These are phyloP conservation scores for Vannuccia rotundouncinata DNA, from an alignment of 2,888 invertebrate genomes.

Conservation along the genomic window DNA sequence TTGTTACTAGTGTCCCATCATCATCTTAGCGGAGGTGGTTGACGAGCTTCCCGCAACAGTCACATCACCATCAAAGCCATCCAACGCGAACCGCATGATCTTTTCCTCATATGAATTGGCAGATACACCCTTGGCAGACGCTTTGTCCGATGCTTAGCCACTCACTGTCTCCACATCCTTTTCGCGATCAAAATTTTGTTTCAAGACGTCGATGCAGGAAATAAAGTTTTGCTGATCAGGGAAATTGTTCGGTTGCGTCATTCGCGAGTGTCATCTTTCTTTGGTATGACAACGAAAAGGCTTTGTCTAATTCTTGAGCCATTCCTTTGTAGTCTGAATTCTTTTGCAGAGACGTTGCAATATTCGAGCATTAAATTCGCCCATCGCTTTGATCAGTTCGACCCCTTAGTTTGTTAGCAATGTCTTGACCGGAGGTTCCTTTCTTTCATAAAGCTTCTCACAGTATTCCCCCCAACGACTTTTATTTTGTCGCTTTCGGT, in stretches of 20 bases:
- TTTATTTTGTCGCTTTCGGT: slow-evolving; percentile 13
- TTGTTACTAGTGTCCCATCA: neutral
- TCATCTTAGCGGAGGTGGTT: neutral
- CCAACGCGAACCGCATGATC: neutral
- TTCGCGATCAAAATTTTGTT: neutral
- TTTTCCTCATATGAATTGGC: neutral
- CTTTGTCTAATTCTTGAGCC: neutral
- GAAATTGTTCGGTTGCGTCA: slow-evolving; percentile 25
- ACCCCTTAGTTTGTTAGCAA: neutral
- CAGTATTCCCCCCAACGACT: slow-evolving; percentile 13
- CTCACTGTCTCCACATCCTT: neutral
- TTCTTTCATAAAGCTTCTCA: slow-evolving; percentile 16
- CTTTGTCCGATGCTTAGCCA: neutral
- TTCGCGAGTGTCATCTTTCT: slow-evolving; percentile 14
- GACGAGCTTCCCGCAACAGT: neutral
- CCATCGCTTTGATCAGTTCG: slow-evolving; percentile 14
- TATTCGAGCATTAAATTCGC: neutral
- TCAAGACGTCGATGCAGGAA: neutral
- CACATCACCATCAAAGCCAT: neutral
- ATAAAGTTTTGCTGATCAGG: slow-evolving; percentile 1
- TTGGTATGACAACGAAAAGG: slow-evolving; percentile 20
- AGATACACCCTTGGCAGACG: neutral
- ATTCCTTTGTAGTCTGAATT: slow-evolving; percentile 4
- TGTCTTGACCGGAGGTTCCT: slow-evolving; percentile 7
- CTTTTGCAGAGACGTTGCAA: neutral